phyloP scores from a whole-genome alignment of 2,113 vertebrate species.

The Ictalurus punctatus region DNA sequence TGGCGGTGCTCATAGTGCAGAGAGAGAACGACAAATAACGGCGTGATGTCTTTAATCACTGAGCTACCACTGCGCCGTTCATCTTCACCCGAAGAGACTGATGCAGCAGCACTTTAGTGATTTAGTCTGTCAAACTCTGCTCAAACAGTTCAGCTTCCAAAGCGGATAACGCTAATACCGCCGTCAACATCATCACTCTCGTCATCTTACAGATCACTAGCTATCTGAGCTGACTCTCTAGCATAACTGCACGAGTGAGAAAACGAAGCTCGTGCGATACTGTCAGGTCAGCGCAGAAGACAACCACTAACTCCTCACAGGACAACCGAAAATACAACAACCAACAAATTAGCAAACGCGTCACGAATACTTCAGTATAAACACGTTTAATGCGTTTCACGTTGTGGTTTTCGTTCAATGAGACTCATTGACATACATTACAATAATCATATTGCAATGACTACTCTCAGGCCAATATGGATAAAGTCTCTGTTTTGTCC shows the following conservation, averaged over 20 bases:
- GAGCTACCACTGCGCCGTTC: no score
- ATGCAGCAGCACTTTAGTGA: neutral
- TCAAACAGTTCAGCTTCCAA: neutral
- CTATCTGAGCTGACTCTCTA: neutral
- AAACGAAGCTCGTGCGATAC: neutral
- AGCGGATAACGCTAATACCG: neutral
- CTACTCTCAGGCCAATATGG: neutral
- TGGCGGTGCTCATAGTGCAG: no score
- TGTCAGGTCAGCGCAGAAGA: neutral
- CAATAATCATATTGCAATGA: neutral
- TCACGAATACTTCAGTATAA: neutral
- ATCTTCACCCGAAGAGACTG: neutral
- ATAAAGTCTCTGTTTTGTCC: neutral
- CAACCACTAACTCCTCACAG: neutral
- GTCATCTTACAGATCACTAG: neutral
- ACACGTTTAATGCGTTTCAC: neutral
- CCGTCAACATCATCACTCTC: neutral
- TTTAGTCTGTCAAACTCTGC: neutral
- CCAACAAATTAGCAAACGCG: neutral
- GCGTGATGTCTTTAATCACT: neutral
- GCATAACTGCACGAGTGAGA: neutral
- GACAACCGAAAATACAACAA: neutral
- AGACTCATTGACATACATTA: neutral
- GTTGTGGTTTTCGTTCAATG: neutral
- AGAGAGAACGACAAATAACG: neutral